Conservation (phyloP, 2,888 invertebrate species). For the Meteorus cinctellus region DNA sequence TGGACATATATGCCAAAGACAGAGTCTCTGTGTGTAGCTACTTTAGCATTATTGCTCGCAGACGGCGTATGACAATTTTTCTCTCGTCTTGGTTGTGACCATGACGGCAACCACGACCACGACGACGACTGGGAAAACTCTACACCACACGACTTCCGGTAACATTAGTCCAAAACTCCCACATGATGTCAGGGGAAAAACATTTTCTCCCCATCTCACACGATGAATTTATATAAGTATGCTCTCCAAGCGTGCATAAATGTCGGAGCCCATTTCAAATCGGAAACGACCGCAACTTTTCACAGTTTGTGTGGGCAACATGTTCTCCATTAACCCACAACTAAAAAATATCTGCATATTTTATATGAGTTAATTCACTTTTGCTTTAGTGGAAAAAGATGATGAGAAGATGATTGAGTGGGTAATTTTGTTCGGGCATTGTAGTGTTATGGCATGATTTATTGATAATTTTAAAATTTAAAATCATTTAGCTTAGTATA, state of each 20-base stretch:
- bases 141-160: conserved; percentile 13
- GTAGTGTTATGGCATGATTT: too few species aligned
- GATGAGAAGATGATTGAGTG: too few species aligned
- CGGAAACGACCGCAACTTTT: conserved; percentile 61
- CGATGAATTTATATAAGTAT: neutral
- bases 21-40: neutral
- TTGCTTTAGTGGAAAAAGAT: neutral
- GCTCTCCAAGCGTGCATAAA: neutral
- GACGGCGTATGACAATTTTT: conserved; percentile 32
- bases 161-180: conserved; percentile 12
- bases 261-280: conserved; percentile 55
- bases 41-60: conserved; percentile 28
- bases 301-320: conserved; percentile 55
- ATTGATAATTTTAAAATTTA: too few species aligned
- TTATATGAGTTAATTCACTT: neutral
- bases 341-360: neutral
- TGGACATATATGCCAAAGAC: too few species aligned
- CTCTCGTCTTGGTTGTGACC: neutral
- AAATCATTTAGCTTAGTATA: too few species aligned
- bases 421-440: too few species aligned
- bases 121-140: conserved; percentile 4
- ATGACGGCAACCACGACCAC: neutral
- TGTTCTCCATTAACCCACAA: conserved; percentile 59
- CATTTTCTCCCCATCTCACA: conserved; percentile 7
- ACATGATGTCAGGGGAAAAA: conserved; percentile 1